Base-by-base conservation (phyloP, 92 coral and sea anemone species). In the Palythoa caribaeorum region DNA sequence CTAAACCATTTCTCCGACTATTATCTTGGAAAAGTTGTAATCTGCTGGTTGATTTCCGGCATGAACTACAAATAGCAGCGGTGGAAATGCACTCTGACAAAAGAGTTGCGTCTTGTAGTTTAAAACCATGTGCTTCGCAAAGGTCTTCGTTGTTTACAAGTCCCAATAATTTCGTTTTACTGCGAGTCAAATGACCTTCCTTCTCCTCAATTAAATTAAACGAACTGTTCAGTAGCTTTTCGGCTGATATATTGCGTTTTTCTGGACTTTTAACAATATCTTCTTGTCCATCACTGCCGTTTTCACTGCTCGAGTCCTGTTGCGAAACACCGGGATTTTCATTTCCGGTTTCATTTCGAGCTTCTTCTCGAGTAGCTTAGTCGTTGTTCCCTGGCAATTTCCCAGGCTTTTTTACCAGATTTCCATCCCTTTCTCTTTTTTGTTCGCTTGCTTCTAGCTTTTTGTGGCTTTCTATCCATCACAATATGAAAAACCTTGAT, bases 261-360 rank as follows among this genome's bases (percentile, higher is more conserved):
- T 78, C 71, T 78, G 83, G 83, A 78, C 83, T 78, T 78, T 78
- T 38, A 11, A 36, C 35, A 10, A 35, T 17, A 3, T 55, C 70
- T 78, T 77, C 83, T 77, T 77, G 83, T 77, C 83, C 83, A 77
- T 44, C 78, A 73, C 76, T 71, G 38, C 17, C 66, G 66, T 55
- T 77, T 77, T 77, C 81, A 77, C 15, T 44, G 78, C 3, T 44
- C 20, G 57, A 44, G 10, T 71, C 76, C 76, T 71, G 44, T 71
- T 13, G 76, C 55, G 55, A 44, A 44, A 17, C 78, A 73, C 57
- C 55, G 55, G 78, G 78, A 44, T 44, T 74, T 74, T 74, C 55
- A 44, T n/a, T 74, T 74, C 78, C 78, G 38, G 78, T 74, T 47
- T 74, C 78, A 74, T 5, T 16, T 47, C 59, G 59, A 47, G 78